These are phyloP conservation scores for Sinelater perroti DNA, from an alignment of 2,888 invertebrate species.

Conservation along the genomic window DNA sequence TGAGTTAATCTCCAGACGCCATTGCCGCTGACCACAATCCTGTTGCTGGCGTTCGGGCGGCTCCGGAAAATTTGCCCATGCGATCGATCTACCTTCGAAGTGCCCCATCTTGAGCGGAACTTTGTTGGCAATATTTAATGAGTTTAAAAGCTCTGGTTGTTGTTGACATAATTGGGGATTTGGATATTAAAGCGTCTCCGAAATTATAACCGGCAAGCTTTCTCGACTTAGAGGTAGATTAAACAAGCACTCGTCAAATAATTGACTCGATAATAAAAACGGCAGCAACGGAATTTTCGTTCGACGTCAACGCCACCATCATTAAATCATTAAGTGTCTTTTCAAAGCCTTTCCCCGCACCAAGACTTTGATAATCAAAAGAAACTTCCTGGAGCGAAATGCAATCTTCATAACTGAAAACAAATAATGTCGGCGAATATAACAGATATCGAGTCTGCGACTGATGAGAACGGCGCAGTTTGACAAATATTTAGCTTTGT, in stretches of 20 bases:
- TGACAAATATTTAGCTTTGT: conserved; percentile 35
- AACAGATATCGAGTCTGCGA: conserved; percentile 21
- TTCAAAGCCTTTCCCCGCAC: conserved; percentile 3
- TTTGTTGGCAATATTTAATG: not conserved
- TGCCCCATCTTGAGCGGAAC: not conserved
- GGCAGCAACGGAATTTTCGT: not conserved
- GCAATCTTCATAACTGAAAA: conserved; percentile 32
- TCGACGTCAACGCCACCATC: not conserved
- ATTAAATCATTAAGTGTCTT: conserved; percentile 22
- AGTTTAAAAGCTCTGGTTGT: not conserved
- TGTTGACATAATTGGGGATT: not conserved
- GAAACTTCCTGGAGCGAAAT: conserved; percentile 24
- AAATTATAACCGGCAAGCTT: not conserved
- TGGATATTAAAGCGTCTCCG: not conserved
- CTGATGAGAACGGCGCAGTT: conserved; percentile 24
- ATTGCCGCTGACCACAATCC: conserved; percentile 43
- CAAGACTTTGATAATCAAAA: conserved; percentile 28
- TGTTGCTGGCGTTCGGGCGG: conserved; percentile 37
- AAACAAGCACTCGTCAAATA: not conserved
- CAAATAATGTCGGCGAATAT: conserved; percentile 29
- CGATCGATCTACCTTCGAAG: conserved; percentile 18
- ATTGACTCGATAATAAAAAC: not conserved
- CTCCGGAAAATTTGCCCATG: conserved; percentile 35
- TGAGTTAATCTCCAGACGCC: conserved; percentile 46
- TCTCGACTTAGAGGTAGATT: not conserved